Conservation (phyloP, 2,113 vertebrate genomes). For the Rhadina sibilatrix region DNA sequence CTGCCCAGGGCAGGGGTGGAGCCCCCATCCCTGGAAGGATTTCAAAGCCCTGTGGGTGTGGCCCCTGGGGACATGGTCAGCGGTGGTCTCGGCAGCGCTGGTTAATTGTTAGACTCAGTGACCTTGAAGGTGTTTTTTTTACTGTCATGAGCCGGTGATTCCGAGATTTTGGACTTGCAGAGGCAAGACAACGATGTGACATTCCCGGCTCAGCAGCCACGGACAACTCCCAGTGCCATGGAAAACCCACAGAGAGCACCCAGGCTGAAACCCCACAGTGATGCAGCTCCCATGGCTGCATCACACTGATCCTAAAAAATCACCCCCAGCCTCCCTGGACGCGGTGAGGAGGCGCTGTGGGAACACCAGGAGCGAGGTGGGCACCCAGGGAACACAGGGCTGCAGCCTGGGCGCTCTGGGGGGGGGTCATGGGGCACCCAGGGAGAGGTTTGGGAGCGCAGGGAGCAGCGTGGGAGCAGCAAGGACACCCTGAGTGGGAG, state of each 20-base stretch:
- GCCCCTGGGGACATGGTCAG: too few relatives aligned
- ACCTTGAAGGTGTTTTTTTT: background rate
- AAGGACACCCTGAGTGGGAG: background rate
- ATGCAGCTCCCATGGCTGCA: background rate
- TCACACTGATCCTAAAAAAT: background rate
- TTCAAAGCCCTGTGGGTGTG: fast-evolving
- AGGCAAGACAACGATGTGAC: fast-evolving
- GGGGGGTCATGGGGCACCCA: too few relatives aligned
- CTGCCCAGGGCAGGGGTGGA: background rate
- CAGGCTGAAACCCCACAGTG: fast-evolving
- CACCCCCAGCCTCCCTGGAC: background rate
- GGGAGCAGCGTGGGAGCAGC: fast-evolving
- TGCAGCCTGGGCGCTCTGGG: background rate
- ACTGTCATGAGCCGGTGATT: fast-evolving
- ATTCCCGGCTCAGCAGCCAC: fast-evolving
- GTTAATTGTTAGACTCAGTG: background rate
- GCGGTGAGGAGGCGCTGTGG: fast-evolving
- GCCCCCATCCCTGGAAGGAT: background rate
- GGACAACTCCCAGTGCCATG: fast-evolving
- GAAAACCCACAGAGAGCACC: background rate
- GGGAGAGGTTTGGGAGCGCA: background rate
- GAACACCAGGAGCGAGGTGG: background rate
- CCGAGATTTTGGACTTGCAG: fast-evolving
- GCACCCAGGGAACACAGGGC: background rate
- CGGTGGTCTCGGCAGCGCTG: background rate